Evolutionary conservation across 2,113 vertebrate species (phyloP).

Genomic region (Typhlomys cinereus): DNA sequence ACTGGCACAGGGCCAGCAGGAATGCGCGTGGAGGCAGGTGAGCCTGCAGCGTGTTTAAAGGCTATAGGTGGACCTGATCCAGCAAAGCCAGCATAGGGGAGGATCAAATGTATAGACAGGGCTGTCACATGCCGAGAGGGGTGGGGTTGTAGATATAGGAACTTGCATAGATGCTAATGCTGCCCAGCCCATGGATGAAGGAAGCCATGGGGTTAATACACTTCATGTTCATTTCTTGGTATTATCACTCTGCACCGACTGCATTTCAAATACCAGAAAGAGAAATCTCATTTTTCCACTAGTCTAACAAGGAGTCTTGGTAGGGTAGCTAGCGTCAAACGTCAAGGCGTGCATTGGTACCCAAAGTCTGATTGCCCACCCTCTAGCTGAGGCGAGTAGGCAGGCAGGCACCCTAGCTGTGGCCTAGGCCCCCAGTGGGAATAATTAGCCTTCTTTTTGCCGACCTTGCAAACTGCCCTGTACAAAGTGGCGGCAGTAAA

Average conservation of each 20-base stretch:
- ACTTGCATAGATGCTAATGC: fast-evolving
- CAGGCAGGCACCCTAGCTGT: slow-evolving; percentile 41
- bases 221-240: not conserved
- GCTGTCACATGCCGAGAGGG: not conserved
- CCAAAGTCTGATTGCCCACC: slow-evolving; percentile 63
- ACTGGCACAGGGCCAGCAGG: not conserved
- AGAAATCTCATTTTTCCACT: not conserved
- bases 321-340: not conserved
- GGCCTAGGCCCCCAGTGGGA: slow-evolving; percentile 38
- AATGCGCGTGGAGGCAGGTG: no score
- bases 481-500: slow-evolving; percentile 58
- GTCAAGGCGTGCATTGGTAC: slow-evolving; percentile 50
- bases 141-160: not conserved
- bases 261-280: not conserved
- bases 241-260: not conserved
- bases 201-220: not conserved
- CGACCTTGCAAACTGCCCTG: slow-evolving; percentile 62
- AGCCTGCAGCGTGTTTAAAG: not conserved
- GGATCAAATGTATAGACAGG: not conserved
- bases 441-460: slow-evolving; percentile 72
- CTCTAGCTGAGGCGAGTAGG: not conserved
- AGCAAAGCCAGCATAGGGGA: not conserved
- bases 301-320: slow-evolving; percentile 27
- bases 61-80: not conserved
- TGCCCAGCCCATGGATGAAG: not conserved